Conservation (phyloP, 1,140 invertebrate genomes). For the Gonatopus flavifemur region DNA sequence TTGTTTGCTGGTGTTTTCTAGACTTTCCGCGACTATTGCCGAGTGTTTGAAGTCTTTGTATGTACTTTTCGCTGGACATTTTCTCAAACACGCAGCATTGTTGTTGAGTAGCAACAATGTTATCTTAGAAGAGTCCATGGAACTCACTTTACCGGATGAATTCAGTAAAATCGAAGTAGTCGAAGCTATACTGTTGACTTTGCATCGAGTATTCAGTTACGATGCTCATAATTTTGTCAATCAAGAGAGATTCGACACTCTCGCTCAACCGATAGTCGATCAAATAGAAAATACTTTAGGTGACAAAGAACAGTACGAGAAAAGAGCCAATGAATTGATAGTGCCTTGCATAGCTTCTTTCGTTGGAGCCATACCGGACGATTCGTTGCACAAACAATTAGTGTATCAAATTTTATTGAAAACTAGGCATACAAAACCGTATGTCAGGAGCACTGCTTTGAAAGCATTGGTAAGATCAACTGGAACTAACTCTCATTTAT, state of each 20-base stretch:
- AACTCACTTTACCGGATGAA: slow-evolving; percentile 59
- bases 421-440: slow-evolving; percentile 73
- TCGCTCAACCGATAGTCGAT: slow-evolving; percentile 86
- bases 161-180: slow-evolving; percentile 64
- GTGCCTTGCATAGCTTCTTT: slow-evolving; percentile 81
- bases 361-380: slow-evolving; percentile 78
- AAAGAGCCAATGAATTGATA: slow-evolving; percentile 65
- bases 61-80: slow-evolving; percentile 83
- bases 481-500: slow-evolving; percentile 12
- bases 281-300: slow-evolving; percentile 81
- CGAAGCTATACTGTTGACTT: slow-evolving; percentile 70
- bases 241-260: slow-evolving; percentile 77
- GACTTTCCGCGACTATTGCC: slow-evolving; percentile 75
- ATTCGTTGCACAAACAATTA: slow-evolving; percentile 83
- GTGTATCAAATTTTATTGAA: slow-evolving; percentile 89
- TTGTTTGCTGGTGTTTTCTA: slow-evolving; percentile 56
- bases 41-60: slow-evolving; percentile 85
- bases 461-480: slow-evolving; percentile 41
- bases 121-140: slow-evolving; percentile 46
- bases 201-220: slow-evolving; percentile 78
- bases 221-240: slow-evolving; percentile 82
- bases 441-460: slow-evolving; percentile 45
- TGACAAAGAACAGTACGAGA: slow-evolving; percentile 63
- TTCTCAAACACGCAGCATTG: slow-evolving; percentile 77
- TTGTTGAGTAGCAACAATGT: slow-evolving; percentile 60